Evolutionary conservation across 37 sponge, comb jelly and placozoan genomes (phyloP).

Genomic region (Haliclona indistincta): DNA sequence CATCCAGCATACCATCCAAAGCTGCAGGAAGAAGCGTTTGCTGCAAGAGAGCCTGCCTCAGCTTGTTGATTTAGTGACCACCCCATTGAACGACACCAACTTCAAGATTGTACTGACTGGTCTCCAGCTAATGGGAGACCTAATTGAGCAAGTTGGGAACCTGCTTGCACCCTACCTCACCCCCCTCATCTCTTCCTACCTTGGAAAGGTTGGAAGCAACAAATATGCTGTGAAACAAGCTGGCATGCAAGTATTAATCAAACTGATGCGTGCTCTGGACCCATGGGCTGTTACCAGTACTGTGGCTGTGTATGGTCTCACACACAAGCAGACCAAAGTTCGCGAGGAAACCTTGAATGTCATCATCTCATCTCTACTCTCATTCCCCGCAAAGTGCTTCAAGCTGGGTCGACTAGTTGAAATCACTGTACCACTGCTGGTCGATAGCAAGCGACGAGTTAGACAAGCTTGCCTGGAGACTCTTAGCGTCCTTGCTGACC

Average conservation of each 20-base stretch:
- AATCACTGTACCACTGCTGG: slow-evolving; percentile 46
- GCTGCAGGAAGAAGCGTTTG: neutral
- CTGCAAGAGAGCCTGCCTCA: slow-evolving; percentile 32
- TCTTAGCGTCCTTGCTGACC: slow-evolving; percentile 53
- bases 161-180: slow-evolving; percentile 20
- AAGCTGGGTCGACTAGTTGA: slow-evolving; percentile 40
- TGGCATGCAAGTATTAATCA: slow-evolving; percentile 52
- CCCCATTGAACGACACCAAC: slow-evolving; percentile 62
- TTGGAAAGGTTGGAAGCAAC: slow-evolving; percentile 58
- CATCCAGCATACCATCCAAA: slow-evolving; percentile 28
- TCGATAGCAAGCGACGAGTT: slow-evolving; percentile 65
- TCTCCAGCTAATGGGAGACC: slow-evolving; percentile 42
- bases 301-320: slow-evolving; percentile 38
- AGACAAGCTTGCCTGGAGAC: slow-evolving; percentile 81
- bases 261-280: slow-evolving; percentile 46
- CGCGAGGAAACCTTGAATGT: slow-evolving; percentile 83
- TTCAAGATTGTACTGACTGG: slow-evolving; percentile 72
- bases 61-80: slow-evolving; percentile 27
- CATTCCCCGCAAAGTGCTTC: slow-evolving; percentile 52
- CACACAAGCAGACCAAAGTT: slow-evolving; percentile 46
- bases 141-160: slow-evolving; percentile 2
- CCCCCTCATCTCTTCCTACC: slow-evolving; percentile 9
- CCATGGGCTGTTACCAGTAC: slow-evolving; percentile 54
- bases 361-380: slow-evolving; percentile 62
- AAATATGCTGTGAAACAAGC: slow-evolving; percentile 62